Conservation (phyloP, 2,113 vertebrate genomes). For the Alligator sinensis region DNA sequence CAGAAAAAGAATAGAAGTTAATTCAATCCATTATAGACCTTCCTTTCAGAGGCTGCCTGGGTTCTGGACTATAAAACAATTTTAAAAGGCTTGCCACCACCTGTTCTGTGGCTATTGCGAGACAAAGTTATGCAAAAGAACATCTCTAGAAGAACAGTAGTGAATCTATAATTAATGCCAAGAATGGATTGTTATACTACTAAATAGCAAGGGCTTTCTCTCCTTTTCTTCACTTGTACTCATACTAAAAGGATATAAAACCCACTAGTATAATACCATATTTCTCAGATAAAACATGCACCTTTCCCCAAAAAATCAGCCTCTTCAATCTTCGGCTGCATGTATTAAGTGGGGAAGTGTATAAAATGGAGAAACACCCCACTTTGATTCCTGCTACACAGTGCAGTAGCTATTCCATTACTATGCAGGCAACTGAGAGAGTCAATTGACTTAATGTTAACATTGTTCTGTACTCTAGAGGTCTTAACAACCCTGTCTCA, state of each 20-base stretch:
- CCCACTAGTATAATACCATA: too few relatives aligned
- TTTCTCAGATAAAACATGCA: too few relatives aligned
- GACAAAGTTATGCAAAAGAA: not conserved
- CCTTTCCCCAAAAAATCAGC: too few relatives aligned
- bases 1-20: not conserved
- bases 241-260: not conserved
- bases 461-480: too few relatives aligned
- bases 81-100: not conserved
- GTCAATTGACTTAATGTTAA: too few relatives aligned
- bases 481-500: too few relatives aligned
- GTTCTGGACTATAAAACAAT: slow-evolving; percentile 2
- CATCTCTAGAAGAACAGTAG: not conserved
- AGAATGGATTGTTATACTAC: not conserved
- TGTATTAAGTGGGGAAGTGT: too few relatives aligned
- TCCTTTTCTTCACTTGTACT: not conserved
- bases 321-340: too few relatives aligned
- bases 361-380: too few relatives aligned
- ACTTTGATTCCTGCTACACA: too few relatives aligned
- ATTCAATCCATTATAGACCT: not conserved
- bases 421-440: too few relatives aligned
- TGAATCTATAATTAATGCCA: not conserved
- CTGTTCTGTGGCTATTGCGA: not conserved
- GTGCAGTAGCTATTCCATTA: too few relatives aligned
- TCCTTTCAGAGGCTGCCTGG: not conserved
- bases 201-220: not conserved